Evolutionary conservation across 2,888 invertebrate genomes (phyloP), one percentile per base, ranked within the genome.

Genomic region (Platycheirus albimanus): DNA sequence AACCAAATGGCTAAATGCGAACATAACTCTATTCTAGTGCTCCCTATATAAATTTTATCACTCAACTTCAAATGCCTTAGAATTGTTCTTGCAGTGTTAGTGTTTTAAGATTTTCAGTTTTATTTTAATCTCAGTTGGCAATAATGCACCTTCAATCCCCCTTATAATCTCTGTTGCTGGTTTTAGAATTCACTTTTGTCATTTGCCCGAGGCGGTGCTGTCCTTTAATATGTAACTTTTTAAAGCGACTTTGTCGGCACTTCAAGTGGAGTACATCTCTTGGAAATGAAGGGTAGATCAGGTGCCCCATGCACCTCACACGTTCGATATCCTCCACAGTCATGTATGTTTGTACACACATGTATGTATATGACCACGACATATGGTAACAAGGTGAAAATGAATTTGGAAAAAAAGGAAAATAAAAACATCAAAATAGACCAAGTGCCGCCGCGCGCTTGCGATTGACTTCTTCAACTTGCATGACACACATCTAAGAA

Each of bases 171-270:
- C 13, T 63, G 45, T 51, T 52, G 67, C 51, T 58, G 13, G 54
- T 52, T 72, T 24, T 30, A 45, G 43, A 51, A 76, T 64, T 56
- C 54, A 54, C 45, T 83, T 83, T 83, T 83, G 83, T 83, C 78
- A 72, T 78, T 61, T 51, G 15, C 83, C 67, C 36, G 10, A 64
- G 67, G 83, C 78, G 83, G 78, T 78, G 54, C 45, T 74, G 83
- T 78, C 83, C 69, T 83, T 83, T 83, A 83, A 83, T 83, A 41
- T 52, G 6, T 58, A 67, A 49, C 71, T 71, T 61, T 67, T 54
- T 49, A 71, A 61, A 63, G 41, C 61, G 47, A 74, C 83, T 83
- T 83, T 83, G 83, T 83, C 83, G 83, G 83, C 83, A 72, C 45
- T 69, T 83, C 56, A 78, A 83, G 72, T 83, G 78, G 49, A 64